These are phyloP conservation scores for Anastatus disparis DNA, from an alignment of 1,140 invertebrate species.

Conservation along the genomic window DNA sequence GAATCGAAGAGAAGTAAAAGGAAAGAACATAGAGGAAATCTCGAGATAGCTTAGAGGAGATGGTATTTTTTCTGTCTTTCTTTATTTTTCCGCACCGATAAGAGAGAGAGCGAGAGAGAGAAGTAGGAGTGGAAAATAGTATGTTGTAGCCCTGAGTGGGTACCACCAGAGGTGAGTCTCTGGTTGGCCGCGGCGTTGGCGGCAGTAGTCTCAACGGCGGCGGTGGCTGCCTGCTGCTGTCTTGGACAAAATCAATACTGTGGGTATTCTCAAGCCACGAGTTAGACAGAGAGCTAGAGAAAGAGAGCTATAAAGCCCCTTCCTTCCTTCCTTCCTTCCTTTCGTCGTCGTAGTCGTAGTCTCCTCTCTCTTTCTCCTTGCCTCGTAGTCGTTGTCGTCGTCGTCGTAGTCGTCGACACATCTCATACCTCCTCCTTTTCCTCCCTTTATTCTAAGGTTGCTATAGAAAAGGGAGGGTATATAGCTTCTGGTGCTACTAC, in stretches of 20 bases:
- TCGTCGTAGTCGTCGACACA: no score
- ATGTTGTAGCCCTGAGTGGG: constrained; percentile 63
- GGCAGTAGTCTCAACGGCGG: constrained; percentile 53
- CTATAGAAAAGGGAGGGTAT: no score
- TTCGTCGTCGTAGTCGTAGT: not conserved
- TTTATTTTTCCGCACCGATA: no score
- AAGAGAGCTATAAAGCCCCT: constrained; percentile 19
- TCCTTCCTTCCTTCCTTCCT: constrained; percentile 39
- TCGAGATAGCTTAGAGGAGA: not conserved
- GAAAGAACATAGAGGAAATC: not conserved
- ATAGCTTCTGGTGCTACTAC: no score
- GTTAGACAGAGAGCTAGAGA: constrained; percentile 25
- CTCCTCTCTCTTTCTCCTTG: constrained; percentile 37
- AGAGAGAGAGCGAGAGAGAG: constrained; percentile 40
- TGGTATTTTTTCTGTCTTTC: no score
- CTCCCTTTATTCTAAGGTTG: constrained; percentile 30
- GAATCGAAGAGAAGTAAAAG: not conserved
- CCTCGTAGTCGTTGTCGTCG: no score
- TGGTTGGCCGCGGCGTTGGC: constrained; percentile 65
- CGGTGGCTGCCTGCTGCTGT: constrained; percentile 53
- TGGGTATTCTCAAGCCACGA: constrained; percentile 55
- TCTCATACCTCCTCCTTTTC: no score
- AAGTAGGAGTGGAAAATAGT: constrained; percentile 53
- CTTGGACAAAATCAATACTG: constrained; percentile 69
- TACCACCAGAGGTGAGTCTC: constrained; percentile 64